Percentiles rank a stretch among this genome's conserved stretches.
Conservation (phyloP, 2,113 vertebrate genomes). For the Lepisosteus oculatus region DNA sequence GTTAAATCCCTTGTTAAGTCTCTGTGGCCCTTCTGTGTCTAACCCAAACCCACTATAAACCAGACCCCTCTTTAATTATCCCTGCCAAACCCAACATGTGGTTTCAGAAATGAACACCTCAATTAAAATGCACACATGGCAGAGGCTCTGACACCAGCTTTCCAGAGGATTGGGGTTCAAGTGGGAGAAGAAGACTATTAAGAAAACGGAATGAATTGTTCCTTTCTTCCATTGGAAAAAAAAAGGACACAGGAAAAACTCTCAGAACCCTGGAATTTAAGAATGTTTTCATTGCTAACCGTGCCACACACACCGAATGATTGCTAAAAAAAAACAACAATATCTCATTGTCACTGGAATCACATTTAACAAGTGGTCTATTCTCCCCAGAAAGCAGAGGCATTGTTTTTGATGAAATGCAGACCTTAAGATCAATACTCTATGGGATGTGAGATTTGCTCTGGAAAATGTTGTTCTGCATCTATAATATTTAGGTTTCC, state of each 20-base stretch:
- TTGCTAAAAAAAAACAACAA: constrained; percentile 35
- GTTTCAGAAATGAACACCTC: constrained; percentile 13
- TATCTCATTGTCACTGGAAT: constrained; percentile 36
- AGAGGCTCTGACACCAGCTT: background rate
- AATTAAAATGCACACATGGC: constrained; percentile 7
- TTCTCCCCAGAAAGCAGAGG: constrained; percentile 34
- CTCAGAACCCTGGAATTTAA: constrained; percentile 21
- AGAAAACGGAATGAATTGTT: constrained; percentile 17
- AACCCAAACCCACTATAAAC: constrained; percentile 31
- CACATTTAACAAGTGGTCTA: constrained; percentile 32
- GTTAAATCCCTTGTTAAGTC: constrained; percentile 27
- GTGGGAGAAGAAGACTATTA: constrained; percentile 4
- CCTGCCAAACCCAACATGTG: constrained; percentile 34
- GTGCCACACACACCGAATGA: constrained; percentile 25
- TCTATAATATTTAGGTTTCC: constrained; percentile 47
- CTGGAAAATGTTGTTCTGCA: constrained; percentile 61
- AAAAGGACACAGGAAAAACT: constrained; percentile 14
- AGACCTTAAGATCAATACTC: constrained; percentile 46
- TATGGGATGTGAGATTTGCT: constrained; percentile 39
- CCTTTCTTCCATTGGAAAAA: constrained; percentile 7
- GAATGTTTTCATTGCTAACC: constrained; percentile 37
- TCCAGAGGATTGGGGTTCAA: constrained; percentile 10
- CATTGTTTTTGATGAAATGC: constrained; percentile 51
- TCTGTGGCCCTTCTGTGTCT: constrained; percentile 17
- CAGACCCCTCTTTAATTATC: constrained; percentile 40